Base-by-base conservation (phyloP, 2,113 vertebrate species). In the Psephotus haematonotus region DNA sequence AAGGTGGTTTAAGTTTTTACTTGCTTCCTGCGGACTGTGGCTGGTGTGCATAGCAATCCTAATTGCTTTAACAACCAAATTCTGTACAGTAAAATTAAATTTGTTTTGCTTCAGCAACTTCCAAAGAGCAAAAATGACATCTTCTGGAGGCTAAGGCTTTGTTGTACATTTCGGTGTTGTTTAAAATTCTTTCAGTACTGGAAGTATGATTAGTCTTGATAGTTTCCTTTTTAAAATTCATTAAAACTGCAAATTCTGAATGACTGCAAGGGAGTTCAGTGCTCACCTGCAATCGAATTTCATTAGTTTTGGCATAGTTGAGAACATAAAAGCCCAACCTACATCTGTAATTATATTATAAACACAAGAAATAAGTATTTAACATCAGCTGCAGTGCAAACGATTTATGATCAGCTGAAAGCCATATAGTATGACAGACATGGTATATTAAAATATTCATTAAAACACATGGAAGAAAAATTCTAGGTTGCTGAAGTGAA, bases 71-170 rank as follows among this genome's bases (percentile, higher is more conserved):
- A 62, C 82, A 96, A 90, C 33, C 49, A 22, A 67, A 92, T 70
- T 94, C 80, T 78, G 50, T 65, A 82, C 35, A 79, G 70, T 70
- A 93, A 95, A 86, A 88, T 90, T 80, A 74, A 77, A 92, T 83
- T 77, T 93, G 71, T 74, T 88, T 92, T 95, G 85, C 82, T 96
- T 82, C 92, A 90, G 71, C 46, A 70, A 86, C 53, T 93, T 96
- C 41, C 82, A 92, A 90, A 93, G 86, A 90, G 24, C 12, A 94
- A 93, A 97, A 95, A 53, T 35, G 49, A 83, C 86, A 81, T 92
- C 83, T 93, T 95, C 79, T 94, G 43, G 64, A 92, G 82, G 72
- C 55, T 88, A 71, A 90, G 68, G 60, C 33, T 90, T 17, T 85
- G 65, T 50, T 43, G 65, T 90, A 81, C 25, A 19, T 88, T 93